Percentiles rank a stretch among this genome's conserved stretches.
These are phyloP conservation scores for Gisinianus flammeolus DNA, from an alignment of 2,888 invertebrate genomes.

Conservation along the genomic window DNA sequence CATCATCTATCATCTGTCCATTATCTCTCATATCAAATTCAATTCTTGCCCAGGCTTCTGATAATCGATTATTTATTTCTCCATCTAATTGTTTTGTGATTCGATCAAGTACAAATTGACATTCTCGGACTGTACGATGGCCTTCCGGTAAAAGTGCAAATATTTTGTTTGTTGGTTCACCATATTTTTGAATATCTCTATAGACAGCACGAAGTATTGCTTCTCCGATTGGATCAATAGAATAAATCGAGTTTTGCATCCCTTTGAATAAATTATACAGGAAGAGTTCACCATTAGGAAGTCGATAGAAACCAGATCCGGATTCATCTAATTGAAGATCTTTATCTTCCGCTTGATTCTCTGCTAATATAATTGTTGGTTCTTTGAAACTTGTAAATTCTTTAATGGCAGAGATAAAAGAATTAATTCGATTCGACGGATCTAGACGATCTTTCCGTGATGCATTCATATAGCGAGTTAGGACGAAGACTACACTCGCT, in stretches of 20 bases:
- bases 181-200: neutral
- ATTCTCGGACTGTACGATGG: neutral
- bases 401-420: neutral
- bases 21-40: too few species aligned
- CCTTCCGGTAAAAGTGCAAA: neutral
- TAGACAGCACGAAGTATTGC: neutral
- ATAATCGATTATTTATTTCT: too few species aligned
- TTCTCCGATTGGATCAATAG: neutral
- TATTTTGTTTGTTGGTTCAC: neutral
- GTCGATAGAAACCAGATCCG: neutral
- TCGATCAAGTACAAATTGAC: too few species aligned
- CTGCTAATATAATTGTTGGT: neutral
- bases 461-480: neutral
- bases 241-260: neutral
- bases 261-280: neutral
- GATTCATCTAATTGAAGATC: neutral
- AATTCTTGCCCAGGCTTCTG: too few species aligned
- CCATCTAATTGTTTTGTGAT: too few species aligned
- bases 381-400: neutral
- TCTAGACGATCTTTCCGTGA: neutral
- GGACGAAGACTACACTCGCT: neutral
- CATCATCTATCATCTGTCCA: too few species aligned
- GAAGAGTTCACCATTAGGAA: neutral
- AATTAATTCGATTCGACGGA: neutral
- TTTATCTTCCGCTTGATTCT: neutral